Evolutionary conservation across 2,888 invertebrate species (phyloP), one percentile per base, ranked within the genome.

Genomic region (Thelaira solivaga): DNA sequence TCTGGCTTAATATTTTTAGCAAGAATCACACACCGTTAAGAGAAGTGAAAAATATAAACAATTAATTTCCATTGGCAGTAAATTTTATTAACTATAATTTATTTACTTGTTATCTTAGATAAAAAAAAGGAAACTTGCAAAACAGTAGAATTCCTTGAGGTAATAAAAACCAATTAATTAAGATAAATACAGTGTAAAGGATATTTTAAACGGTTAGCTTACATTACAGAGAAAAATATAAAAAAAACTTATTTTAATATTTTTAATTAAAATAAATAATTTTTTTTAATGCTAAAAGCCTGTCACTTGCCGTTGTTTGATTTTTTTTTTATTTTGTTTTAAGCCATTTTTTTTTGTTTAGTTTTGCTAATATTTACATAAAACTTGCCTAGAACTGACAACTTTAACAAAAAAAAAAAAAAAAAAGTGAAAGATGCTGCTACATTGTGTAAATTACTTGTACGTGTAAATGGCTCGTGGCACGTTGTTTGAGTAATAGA

Each of bases 401-500:
- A 39, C 24, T 24, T 22, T 31, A 34, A 29, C 16, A 7, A 10
- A 1, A 20, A 16, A 7, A 22, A 22, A 10, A 24, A 18, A 13
- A 26, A 10, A 18, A 26, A 36, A 41, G 8, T 7, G n/a, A 69
- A 65, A 71, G 39, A 36, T 55, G 64, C n/a, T n/a, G n/a, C 13
- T 61, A 7, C 53, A 53, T 65, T 65, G 69, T 74, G 74, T 65
- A 74, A 78, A 78, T 78, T 64, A 55, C 65, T 61, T 24, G 47
- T 78, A 78, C 78, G 78, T 78, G 78, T 65, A 65, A 65, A 61
- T 22, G 43, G 69, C 71, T 55, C 16, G 29, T 7, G 31, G 64
- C 78, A 78, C 78, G 78, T 78, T 69, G 53, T 71, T 22, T 69
- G 65, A 74, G 74, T 78, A 78, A 78, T 78, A 78, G 78, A 78